Evolutionary conservation across 2,113 vertebrate species (phyloP), one percentile per base, ranked within the genome.

Genomic region (Oreotrochilus melanogaster): DNA sequence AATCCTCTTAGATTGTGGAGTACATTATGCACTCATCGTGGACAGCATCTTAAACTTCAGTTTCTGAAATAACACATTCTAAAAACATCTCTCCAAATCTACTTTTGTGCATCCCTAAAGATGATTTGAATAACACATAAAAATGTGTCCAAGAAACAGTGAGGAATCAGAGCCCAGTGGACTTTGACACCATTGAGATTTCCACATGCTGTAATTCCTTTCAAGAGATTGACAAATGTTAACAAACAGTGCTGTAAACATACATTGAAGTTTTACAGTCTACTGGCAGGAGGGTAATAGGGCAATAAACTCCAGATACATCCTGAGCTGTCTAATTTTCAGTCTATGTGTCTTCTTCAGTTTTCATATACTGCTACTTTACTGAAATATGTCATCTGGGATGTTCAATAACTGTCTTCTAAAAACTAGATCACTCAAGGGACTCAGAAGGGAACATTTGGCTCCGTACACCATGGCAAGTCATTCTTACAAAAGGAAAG

Each of bases 401-500:
- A 86, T 64, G 58, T 86, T 90, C 88, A 95, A 14, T 53, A 92
- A 80, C 85, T 56, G 48, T 64, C 72, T 95, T 88, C 73, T 70
- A 33, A 92, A 92, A 92, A 54, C 43, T 13, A 65, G 72, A 16
- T 71, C 92, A 88, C 89, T 95, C 58, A 2, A 80, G 69, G 71
- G 82, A 92, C 30, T 67, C 60, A 31, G 83, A 91, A 93, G 7
- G 47, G 74, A 96, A 93, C 60, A 70, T 67, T 80, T 90, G 88
- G 67, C 78, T 92, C 62, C 73, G n/a, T 27, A 86, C 42, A 51
- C 64, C 10, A 9, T 66, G 51, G 60, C 92, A 93, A 88, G 57
- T 67, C 56, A 80, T 43, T 92, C 92, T 95, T 93, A 78, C 76
- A 93, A 93, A 92, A 27, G 56, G 60, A 89, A 85, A 72, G 35